Evolutionary conservation across 2,113 vertebrate genomes (phyloP).

Genomic region (Acrocephalus arundinaceus): DNA sequence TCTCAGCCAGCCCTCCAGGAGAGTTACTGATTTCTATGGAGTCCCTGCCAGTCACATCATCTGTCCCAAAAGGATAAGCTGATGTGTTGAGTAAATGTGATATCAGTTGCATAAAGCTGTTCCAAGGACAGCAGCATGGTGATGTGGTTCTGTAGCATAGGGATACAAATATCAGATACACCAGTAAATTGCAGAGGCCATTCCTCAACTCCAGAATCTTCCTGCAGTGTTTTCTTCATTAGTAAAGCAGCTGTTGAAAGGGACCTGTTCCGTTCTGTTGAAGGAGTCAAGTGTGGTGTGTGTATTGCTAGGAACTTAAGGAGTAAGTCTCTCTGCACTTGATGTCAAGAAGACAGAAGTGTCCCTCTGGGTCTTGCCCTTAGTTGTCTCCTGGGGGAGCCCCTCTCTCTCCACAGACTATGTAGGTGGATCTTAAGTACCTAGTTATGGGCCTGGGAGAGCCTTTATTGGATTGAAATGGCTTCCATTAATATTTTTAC

Average conservation of each 20-base stretch:
- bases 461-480: neutral
- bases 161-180: neutral
- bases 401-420: neutral
- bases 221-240: neutral
- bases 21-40: neutral
- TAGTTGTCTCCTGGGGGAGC: neutral
- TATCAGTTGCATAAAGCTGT: neutral
- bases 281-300: neutral
- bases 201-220: neutral
- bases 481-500: neutral
- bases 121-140: neutral
- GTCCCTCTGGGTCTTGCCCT: neutral
- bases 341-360: neutral
- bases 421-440: neutral
- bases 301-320: neutral
- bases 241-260: neutral
- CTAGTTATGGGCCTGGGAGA: neutral
- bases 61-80: neutral
- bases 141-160: neutral
- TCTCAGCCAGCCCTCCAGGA: neutral
- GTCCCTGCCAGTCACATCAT: neutral
- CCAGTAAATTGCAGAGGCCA: neutral
- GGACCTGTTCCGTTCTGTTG: neutral
- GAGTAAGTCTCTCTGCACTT: neutral
- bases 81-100: neutral